Conservation (phyloP, 2,888 invertebrate species). For the Chymomyza amoena region DNA sequence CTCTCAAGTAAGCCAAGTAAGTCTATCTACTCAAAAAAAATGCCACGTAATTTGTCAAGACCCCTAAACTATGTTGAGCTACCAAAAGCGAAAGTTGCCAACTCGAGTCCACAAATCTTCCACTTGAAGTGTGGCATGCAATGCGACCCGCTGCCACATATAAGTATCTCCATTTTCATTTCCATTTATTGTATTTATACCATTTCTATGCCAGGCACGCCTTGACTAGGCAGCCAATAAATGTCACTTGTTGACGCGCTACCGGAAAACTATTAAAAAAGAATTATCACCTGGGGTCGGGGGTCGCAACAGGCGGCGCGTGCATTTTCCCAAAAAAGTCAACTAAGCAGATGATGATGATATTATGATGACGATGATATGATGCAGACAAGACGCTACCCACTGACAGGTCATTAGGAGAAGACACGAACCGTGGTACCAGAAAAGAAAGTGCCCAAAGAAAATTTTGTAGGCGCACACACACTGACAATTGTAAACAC, state of each 20-base stretch:
- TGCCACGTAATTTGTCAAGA: conserved; percentile 21
- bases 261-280: conserved; percentile 73
- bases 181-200: conserved; percentile 6
- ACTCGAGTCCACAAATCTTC: conserved; percentile 39
- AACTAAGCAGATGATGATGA: conserved; percentile 34
- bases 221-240: conserved; percentile 44
- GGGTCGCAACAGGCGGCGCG: neutral
- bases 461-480: conserved; percentile 30
- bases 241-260: conserved; percentile 68
- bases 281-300: conserved; percentile 62
- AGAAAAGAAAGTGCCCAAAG: conserved; percentile 24
- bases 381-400: conserved; percentile 41
- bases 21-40: conserved; percentile 3
- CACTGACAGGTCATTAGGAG: conserved; percentile 25
- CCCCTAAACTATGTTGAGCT: conserved; percentile 8
- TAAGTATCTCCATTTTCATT: too few relatives aligned
- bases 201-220: conserved; percentile 54
- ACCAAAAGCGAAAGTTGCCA: conserved; percentile 46
- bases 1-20: conserved; percentile 26
- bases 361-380: conserved; percentile 37
- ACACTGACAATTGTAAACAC: conserved; percentile 28
- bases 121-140: neutral
- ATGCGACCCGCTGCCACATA: neutral
- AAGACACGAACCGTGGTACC: conserved; percentile 28
- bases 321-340: conserved; percentile 26